phyloP scores from a whole-genome alignment of 2,888 invertebrate species.

The Chorisops tibialis region DNA sequence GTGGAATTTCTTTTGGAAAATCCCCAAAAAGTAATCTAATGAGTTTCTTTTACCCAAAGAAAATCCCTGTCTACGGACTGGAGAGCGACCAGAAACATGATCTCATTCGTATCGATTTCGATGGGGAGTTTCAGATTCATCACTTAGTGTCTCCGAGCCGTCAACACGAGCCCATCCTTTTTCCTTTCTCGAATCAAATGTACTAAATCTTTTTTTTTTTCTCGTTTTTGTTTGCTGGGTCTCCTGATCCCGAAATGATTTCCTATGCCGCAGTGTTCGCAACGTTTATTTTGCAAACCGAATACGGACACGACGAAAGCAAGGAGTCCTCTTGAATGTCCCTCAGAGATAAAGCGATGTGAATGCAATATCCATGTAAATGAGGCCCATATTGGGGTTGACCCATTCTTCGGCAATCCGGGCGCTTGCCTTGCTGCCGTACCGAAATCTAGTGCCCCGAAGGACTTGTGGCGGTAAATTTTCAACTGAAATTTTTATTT shows the following conservation, averaged over 20 bases:
- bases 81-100: conserved; percentile 14
- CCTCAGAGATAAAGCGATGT: conserved; percentile 31
- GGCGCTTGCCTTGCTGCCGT: not conserved
- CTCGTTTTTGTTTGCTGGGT: too few relatives aligned
- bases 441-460: too few relatives aligned
- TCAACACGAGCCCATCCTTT: conserved; percentile 28
- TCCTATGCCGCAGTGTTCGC: conserved; percentile 28
- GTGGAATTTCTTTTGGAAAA: conserved; percentile 13
- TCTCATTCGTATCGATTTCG: conserved; percentile 21
- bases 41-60: conserved; percentile 5
- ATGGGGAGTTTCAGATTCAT: conserved; percentile 25
- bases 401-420: not conserved
- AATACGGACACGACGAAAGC: too few relatives aligned
- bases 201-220: conserved; percentile 23
- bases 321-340: conserved; percentile 19
- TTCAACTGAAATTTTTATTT: not conserved
- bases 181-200: conserved; percentile 14
- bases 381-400: conserved; percentile 28
- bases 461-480: not conserved
- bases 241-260: conserved; percentile 28
- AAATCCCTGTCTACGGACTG: not conserved
- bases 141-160: conserved; percentile 29
- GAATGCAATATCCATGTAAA: conserved; percentile 35
- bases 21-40: conserved; percentile 20
- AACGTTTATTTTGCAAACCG: too few relatives aligned